Evolutionary conservation across 2,113 vertebrate genomes (phyloP), one percentile per base, ranked within the genome.

Genomic region (Caranx melampygus): DNA sequence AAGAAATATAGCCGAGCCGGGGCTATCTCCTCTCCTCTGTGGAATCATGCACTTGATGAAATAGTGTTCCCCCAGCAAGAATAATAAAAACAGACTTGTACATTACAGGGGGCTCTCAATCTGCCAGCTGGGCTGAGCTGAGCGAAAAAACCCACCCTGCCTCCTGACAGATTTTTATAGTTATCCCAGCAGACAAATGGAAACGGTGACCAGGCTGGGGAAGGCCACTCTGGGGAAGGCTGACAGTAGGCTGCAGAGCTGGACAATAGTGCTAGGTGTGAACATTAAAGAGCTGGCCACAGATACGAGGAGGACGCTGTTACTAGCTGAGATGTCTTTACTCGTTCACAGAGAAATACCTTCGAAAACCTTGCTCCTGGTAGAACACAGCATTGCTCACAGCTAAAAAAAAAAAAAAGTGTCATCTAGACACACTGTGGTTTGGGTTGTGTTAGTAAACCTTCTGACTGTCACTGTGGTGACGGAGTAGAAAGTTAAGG

Each of bases 31-130:
- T 94, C 94, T 93, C 90, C 83, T 90, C 88, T 91, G 89, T 88
- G 93, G 94, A 94, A 94, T 95, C 92, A 93, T 92, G 92, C 90
- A 88, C 93, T 94, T 95, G 95, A 95, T 95, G 94, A 95, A 95
- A 95, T 95, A 95, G 95, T 94, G 93, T 94, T 95, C 94, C 91
- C 92, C 92, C 87, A 87, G 93, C 94, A 94, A 95, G 94, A 95
- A 95, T 95, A 95, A 95, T 95, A 95, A 95, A 95, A 95, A 95
- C 94, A 95, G 95, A 95, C 95, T 94, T 93, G 92, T 94, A 94
- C 94, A 95, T 95, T 95, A 95, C 92, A 90, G 91, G 90, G 90
- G 90, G 89, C 93, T 92, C 93, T 95, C 94, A 94, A 95, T 95
- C 95, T 95, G 94, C 92, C 95, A 94, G 92, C 88, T 73, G 72